These are phyloP conservation scores for Furnarius figulus DNA, from an alignment of 2,113 vertebrate genomes.

Conservation along the genomic window DNA sequence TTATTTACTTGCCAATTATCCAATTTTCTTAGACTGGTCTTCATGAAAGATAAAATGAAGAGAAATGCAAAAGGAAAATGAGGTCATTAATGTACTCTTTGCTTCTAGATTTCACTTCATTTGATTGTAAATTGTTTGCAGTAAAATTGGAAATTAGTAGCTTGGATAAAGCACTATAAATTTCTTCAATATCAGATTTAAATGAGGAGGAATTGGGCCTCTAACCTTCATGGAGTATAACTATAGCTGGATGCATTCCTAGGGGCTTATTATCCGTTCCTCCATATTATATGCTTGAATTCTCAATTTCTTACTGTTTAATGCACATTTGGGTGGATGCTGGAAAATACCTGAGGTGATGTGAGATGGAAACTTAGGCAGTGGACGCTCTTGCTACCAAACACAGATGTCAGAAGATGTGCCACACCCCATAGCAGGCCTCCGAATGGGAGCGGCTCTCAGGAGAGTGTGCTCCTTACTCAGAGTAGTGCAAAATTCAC, in stretches of 20 bases:
- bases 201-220: slow-evolving; percentile 38
- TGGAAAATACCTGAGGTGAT: slow-evolving; percentile 30
- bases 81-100: slow-evolving; percentile 45
- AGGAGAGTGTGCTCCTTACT: background rate
- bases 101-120: slow-evolving; percentile 68
- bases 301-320: slow-evolving; percentile 68
- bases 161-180: slow-evolving; percentile 20
- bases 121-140: slow-evolving; percentile 67
- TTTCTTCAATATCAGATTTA: slow-evolving; percentile 47
- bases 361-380: slow-evolving; percentile 1
- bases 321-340: slow-evolving; percentile 20
- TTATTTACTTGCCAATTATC: slow-evolving; percentile 57
- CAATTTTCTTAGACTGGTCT: slow-evolving; percentile 38
- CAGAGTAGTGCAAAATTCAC: background rate
- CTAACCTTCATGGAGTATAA: slow-evolving; percentile 50
- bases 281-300: slow-evolving; percentile 63
- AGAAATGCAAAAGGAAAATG: slow-evolving; percentile 56
- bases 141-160: slow-evolving; percentile 38
- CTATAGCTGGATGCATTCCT: slow-evolving; percentile 4
- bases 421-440: background rate
- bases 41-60: slow-evolving; percentile 56
- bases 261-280: slow-evolving; percentile 55
- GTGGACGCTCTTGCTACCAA: background rate
- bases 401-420: background rate
- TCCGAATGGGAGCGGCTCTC: background rate